Evolutionary conservation across 2,888 invertebrate genomes (phyloP).

Genomic region (Drosophila prostipennis): DNA sequence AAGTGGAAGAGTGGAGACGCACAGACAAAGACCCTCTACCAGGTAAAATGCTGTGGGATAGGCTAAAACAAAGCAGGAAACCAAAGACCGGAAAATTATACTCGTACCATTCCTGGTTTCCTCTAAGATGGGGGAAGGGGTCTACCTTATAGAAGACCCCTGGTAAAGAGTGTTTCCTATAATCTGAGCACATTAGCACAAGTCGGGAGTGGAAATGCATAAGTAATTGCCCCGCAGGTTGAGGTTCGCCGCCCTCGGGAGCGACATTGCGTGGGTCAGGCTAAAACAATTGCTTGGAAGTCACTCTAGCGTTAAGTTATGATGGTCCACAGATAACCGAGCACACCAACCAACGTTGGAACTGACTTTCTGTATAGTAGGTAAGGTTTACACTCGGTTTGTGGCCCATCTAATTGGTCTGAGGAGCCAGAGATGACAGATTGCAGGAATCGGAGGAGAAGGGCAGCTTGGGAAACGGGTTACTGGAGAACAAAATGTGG

Average conservation of each 20-base stretch:
- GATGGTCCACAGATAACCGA: conserved; percentile 60
- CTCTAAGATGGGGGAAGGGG: conserved; percentile 5
- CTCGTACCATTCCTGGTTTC: conserved; percentile 38
- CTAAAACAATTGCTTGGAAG: conserved; percentile 68
- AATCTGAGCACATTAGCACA: conserved; percentile 77
- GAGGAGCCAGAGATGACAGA: conserved; percentile 21
- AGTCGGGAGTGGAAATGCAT: conserved; percentile 44
- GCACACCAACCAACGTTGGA: conserved; percentile 4
- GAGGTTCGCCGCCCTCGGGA: conserved; percentile 63
- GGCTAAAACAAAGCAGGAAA: conserved; percentile 77
- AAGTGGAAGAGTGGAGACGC: conserved; percentile 73
- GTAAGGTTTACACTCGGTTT: conserved; percentile 66
- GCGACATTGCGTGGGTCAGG: conserved; percentile 69
- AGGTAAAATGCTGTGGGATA: conserved; percentile 12
- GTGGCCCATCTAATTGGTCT: conserved; percentile 67
- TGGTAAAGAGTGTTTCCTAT: conserved; percentile 51
- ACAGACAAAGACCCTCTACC: conserved; percentile 51
- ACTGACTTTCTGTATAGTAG: no score
- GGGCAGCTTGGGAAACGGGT: conserved; percentile 34
- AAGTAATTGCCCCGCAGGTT: conserved; percentile 63
- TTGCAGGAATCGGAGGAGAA: conserved; percentile 8
- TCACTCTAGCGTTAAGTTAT: conserved; percentile 73
- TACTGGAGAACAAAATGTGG: conserved; percentile 17
- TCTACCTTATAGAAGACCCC: conserved; percentile 43
- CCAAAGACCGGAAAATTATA: conserved; percentile 76